Conservation (phyloP, 2,113 vertebrate genomes). For the Micromys minutus region DNA sequence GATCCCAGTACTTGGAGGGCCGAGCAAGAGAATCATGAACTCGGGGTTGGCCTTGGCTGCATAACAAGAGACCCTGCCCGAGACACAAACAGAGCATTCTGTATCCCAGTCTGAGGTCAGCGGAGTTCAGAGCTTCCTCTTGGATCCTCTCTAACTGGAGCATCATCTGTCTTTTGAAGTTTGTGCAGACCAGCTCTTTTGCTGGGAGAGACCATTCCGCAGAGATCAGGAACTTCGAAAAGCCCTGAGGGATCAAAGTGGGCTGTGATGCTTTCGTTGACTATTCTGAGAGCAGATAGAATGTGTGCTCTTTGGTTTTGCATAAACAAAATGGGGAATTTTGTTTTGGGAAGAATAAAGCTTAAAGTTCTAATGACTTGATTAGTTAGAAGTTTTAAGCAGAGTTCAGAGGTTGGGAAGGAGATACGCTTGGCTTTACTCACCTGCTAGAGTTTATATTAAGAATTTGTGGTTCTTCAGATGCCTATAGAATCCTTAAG, state of each 20-base stretch:
- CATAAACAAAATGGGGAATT: constrained; percentile 7
- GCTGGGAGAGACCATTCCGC: background rate
- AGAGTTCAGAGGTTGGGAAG: constrained; percentile 28
- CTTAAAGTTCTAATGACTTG: background rate
- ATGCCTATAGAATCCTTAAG: constrained; percentile 11
- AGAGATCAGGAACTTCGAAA: too few species aligned
- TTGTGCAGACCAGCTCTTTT: constrained; percentile 15
- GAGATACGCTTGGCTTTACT: constrained; percentile 64
- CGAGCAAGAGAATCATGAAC: background rate
- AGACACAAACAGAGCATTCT: background rate
- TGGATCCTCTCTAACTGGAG: background rate
- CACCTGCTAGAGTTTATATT: background rate
- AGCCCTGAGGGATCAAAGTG: background rate
- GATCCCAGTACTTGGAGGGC: background rate
- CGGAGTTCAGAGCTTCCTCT: constrained; percentile 7
- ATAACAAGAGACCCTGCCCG: too few species aligned
- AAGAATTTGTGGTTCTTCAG: constrained; percentile 13
- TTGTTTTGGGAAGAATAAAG: constrained; percentile 56
- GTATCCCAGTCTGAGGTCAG: background rate
- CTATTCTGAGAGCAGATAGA: background rate
- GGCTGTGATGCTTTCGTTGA: background rate
- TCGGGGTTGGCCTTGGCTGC: background rate
- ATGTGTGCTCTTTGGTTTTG: background rate
- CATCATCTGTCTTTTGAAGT: constrained; percentile 44
- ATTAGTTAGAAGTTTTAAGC: constrained; percentile 24